A percentile compares a stretch with the other conserved stretches of the same genome.
These are phyloP conservation scores for Leptinotarsa undecemlineata DNA, from an alignment of 1,140 invertebrate genomes.

Conservation along the genomic window DNA sequence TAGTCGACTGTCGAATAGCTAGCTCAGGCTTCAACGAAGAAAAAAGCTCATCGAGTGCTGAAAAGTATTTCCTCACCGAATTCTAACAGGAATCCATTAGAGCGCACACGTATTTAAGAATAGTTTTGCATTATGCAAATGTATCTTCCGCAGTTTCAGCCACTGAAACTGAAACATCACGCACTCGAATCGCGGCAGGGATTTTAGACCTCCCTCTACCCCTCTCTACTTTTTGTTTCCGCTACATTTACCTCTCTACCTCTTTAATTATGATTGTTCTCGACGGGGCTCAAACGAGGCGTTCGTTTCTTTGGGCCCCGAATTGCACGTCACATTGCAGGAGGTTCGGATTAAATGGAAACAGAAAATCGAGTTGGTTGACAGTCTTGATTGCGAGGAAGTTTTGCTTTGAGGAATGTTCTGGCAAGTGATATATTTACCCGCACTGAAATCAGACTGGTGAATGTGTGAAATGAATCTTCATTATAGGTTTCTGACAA, in stretches of 20 bases:
- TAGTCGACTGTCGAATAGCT: background rate
- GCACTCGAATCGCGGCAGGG: conserved; percentile 33
- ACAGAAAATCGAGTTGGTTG: background rate
- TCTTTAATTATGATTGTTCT: conserved; percentile 44
- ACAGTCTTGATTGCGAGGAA: background rate
- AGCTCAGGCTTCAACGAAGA: background rate
- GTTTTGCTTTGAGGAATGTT: too few relatives aligned
- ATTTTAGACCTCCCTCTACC: conserved; percentile 27
- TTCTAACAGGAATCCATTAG: conserved; percentile 6
- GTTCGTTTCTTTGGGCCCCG: conserved; percentile 33
- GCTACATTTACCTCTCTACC: conserved; percentile 39
- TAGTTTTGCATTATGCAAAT: conserved; percentile 43
- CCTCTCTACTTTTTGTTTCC: conserved; percentile 31
- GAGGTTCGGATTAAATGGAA: background rate
- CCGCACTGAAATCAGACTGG: too few relatives aligned
- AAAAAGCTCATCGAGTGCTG: background rate
- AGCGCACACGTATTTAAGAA: conserved; percentile 31
- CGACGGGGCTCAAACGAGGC: conserved; percentile 38
- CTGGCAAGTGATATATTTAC: too few relatives aligned
- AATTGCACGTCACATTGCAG: background rate
- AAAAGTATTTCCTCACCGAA: background rate
- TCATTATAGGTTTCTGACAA: too few relatives aligned
- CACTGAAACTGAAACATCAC: conserved; percentile 33
- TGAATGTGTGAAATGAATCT: too few relatives aligned
- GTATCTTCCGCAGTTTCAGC: conserved; percentile 38